These are phyloP conservation scores for Bellardia bayeri DNA, from an alignment of 2,888 invertebrate genomes.

Conservation along the genomic window DNA sequence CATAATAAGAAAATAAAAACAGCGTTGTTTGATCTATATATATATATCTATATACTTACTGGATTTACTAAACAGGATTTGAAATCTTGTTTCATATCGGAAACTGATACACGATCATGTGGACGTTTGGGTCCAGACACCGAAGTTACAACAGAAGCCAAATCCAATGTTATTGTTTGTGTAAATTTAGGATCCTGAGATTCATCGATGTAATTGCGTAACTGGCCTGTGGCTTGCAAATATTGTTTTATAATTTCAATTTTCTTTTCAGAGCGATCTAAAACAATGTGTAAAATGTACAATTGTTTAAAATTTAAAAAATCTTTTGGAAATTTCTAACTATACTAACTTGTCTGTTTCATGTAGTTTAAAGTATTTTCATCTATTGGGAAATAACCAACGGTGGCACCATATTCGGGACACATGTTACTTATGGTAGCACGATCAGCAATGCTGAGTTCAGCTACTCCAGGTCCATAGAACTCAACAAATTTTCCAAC, in stretches of 20 bases:
- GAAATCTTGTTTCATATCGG: conserved; percentile 96
- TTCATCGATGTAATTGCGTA: conserved; percentile 91
- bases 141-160: conserved; percentile 95
- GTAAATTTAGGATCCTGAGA: conserved; percentile 93
- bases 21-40: conserved; percentile 17
- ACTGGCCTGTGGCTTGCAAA: conserved; percentile 91
- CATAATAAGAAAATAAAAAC: conserved; percentile 79
- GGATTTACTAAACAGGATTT: conserved; percentile 92
- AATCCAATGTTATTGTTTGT: conserved; percentile 88
- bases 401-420: conserved; percentile 98
- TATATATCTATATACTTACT: conserved; percentile 86
- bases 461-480: conserved; percentile 96
- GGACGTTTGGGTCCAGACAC: conserved; percentile 99
- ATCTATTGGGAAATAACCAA: conserved; percentile 97
- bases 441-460: conserved; percentile 97
- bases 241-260: conserved; percentile 92
- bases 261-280: conserved; percentile 92
- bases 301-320: not conserved
- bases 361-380: conserved; percentile 92
- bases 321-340: not conserved
- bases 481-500: conserved; percentile 99
- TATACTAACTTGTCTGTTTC: conserved; percentile 89
- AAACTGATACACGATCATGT: conserved; percentile 96
- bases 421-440: conserved; percentile 99
- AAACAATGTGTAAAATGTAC: not conserved